phyloP scores from a whole-genome alignment of 1,140 invertebrate genomes.

The Drosophila bocki region DNA sequence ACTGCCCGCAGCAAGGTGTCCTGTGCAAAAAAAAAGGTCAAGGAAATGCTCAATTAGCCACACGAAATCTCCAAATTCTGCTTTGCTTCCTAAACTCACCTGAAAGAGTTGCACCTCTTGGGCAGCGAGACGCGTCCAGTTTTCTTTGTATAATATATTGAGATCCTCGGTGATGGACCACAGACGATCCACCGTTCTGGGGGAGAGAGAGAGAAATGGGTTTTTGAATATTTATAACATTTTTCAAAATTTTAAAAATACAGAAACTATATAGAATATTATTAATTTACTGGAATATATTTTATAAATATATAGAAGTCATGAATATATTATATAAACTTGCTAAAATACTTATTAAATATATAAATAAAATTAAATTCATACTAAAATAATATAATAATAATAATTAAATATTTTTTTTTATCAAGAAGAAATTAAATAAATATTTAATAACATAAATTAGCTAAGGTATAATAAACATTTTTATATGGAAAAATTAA shows the following conservation, averaged over 20 bases:
- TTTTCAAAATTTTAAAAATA: not conserved
- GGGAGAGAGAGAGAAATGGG: too few relatives aligned
- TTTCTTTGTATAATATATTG: slow-evolving; percentile 97
- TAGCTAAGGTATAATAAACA: too few relatives aligned
- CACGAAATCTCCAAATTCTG: not conserved
- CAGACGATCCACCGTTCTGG: slow-evolving; percentile 90
- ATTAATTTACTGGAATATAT: too few relatives aligned
- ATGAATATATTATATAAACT: not conserved
- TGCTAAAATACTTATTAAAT: not conserved
- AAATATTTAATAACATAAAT: not conserved
- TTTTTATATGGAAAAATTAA: too few relatives aligned
- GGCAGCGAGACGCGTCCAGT: slow-evolving; percentile 95
- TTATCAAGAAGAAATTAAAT: not conserved
- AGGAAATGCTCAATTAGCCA: slow-evolving; percentile 27
- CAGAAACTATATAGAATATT: not conserved
- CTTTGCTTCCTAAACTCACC: slow-evolving; percentile 83
- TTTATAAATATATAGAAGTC: too few relatives aligned
- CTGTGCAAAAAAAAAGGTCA: slow-evolving; percentile 38
- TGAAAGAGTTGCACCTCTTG: slow-evolving; percentile 95
- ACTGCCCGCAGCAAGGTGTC: slow-evolving; percentile 85
- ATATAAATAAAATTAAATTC: not conserved
- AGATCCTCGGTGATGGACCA: slow-evolving; percentile 98
- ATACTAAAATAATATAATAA: not conserved
- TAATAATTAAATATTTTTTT: too few relatives aligned
- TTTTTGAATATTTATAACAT: not conserved